phyloP scores from a whole-genome alignment of 2,797 vertebrate species.

The Galaxias olidus region DNA sequence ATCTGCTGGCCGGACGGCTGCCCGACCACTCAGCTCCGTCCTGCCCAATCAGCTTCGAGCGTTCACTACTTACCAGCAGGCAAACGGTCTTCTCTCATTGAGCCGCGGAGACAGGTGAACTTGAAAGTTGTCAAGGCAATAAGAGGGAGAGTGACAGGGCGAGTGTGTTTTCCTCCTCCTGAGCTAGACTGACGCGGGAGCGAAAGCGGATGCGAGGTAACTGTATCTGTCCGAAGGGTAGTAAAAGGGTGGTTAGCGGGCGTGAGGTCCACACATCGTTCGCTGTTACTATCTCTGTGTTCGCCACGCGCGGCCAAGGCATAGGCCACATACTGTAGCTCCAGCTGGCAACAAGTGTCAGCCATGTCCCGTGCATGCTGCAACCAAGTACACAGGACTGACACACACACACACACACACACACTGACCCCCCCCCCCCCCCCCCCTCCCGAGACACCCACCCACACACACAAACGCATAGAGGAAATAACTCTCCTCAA shows the following conservation, averaged over 20 bases:
- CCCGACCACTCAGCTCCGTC: conserved; percentile 37
- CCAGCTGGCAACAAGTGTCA: conserved; percentile 43
- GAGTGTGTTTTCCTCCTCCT: conserved; percentile 39
- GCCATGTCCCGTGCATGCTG: conserved; percentile 21
- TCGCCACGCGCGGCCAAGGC: conserved; percentile 18
- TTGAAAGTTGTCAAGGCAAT: neutral
- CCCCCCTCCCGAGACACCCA: neutral
- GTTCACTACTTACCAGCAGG: conserved; percentile 27
- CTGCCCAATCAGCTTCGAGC: conserved; percentile 20
- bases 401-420: conserved; percentile 15
- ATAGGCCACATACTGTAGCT: conserved; percentile 37
- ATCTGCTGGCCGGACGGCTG: conserved; percentile 68
- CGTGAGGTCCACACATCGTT: conserved; percentile 21
- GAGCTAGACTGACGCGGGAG: conserved; percentile 30
- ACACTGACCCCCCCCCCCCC: conserved; percentile 1
- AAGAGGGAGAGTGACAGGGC: conserved; percentile 17
- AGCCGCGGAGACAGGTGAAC: neutral
- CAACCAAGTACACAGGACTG: conserved; percentile 35
- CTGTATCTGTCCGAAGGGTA: conserved; percentile 43
- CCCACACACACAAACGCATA: conserved; percentile 6
- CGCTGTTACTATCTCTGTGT: conserved; percentile 33
- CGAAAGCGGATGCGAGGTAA: conserved; percentile 35
- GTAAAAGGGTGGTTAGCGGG: conserved; percentile 44
- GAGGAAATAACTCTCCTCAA: conserved; percentile 11
- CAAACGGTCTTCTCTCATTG: neutral